phyloP scores from a whole-genome alignment of 2,888 invertebrate species.

The Diaprepes abbreviatus region DNA sequence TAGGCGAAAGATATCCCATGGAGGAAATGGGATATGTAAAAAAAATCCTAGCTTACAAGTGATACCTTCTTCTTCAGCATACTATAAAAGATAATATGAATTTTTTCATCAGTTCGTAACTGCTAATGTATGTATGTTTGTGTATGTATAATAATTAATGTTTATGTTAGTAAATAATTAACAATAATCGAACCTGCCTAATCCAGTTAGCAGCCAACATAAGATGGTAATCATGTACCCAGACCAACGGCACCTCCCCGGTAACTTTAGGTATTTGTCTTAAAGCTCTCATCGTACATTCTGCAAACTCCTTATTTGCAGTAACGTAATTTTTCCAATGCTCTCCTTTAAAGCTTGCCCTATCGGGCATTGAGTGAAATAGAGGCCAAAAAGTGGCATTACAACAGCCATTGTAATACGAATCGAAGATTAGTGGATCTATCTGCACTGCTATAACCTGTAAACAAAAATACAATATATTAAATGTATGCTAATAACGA shows the following conservation, averaged over 20 bases:
- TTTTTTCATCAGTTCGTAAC: no score
- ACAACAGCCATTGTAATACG: slow-evolving; percentile 93
- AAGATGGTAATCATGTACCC: slow-evolving; percentile 96
- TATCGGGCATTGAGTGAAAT: slow-evolving; percentile 93
- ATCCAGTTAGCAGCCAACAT: slow-evolving; percentile 95
- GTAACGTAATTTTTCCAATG: slow-evolving; percentile 86
- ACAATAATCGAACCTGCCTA: slow-evolving; percentile 73
- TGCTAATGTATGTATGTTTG: no score
- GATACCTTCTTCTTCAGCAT: slow-evolving; percentile 82
- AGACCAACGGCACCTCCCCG: slow-evolving; percentile 80
- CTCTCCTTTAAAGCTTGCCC: slow-evolving; percentile 85
- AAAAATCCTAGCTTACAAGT: slow-evolving; percentile 91
- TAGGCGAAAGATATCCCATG: slow-evolving; percentile 92
- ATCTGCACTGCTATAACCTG: slow-evolving; percentile 87
- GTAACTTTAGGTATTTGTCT: slow-evolving; percentile 69
- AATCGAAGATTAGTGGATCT: slow-evolving; percentile 82
- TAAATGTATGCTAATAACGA: no score
- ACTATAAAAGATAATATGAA: no score
- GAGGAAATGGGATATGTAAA: slow-evolving; percentile 94
- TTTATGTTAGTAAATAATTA: background rate
- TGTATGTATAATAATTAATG: no score
- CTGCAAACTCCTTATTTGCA: slow-evolving; percentile 87
- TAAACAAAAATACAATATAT: background rate
- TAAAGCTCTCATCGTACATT: slow-evolving; percentile 80
- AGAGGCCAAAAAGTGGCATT: slow-evolving; percentile 94